Evolutionary conservation across 2,888 invertebrate genomes (phyloP).

Genomic region (Drosophila sordidula): DNA sequence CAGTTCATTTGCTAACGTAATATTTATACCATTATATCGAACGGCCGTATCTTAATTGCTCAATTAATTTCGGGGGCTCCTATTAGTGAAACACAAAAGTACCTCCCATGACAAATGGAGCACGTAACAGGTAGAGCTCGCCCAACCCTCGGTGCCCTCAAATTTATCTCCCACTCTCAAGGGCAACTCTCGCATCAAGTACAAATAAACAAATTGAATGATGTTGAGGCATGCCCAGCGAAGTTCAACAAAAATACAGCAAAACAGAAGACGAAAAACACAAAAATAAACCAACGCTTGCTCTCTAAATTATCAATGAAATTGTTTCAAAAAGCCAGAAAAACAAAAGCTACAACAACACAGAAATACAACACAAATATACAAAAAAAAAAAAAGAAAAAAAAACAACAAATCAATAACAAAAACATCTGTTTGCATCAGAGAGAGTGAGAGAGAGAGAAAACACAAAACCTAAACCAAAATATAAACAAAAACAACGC

Average conservation of each 20-base stretch:
- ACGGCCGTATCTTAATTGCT: background rate
- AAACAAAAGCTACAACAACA: conserved; percentile 38
- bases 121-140: conserved; percentile 25
- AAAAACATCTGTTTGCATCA: conserved; percentile 54
- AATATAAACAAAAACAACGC: conserved; percentile 43
- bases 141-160: background rate
- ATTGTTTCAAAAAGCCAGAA: conserved; percentile 55
- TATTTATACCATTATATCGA: no score
- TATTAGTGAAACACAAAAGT: conserved; percentile 9
- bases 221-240: conserved; percentile 32
- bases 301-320: conserved; percentile 69
- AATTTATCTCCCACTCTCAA: conserved; percentile 29
- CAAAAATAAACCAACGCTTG: conserved; percentile 39
- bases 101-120: conserved; percentile 7
- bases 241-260: conserved; percentile 44
- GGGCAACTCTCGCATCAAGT: conserved; percentile 51
- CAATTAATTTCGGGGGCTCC: background rate
- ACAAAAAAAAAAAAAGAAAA: conserved; percentile 25
- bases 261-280: conserved; percentile 12
- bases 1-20: background rate
- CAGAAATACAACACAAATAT: conserved; percentile 25
- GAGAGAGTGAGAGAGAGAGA: conserved; percentile 35
- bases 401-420: conserved; percentile 35
- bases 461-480: conserved; percentile 28
- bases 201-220: conserved; percentile 59